These are phyloP conservation scores for Nesidiocoris tenuis DNA, from an alignment of 2,888 invertebrate genomes.

Conservation along the genomic window DNA sequence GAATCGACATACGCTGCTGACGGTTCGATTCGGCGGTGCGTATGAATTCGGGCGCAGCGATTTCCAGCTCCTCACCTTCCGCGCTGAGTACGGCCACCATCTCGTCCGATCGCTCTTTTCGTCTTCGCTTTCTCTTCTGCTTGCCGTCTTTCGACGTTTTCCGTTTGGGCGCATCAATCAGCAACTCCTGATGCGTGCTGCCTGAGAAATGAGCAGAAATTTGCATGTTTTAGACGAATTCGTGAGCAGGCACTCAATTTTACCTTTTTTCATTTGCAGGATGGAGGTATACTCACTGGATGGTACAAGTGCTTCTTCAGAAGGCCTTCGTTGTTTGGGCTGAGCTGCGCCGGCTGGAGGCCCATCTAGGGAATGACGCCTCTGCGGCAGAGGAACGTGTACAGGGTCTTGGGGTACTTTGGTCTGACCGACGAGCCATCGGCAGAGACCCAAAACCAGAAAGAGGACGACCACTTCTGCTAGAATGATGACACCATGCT, in stretches of 20 bases:
- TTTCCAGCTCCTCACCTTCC: constrained; percentile 18
- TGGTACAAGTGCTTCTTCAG: constrained; percentile 59
- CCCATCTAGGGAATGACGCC: constrained; percentile 58
- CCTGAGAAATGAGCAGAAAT: no score
- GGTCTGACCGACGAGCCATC: constrained; percentile 52
- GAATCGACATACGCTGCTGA: constrained; percentile 46
- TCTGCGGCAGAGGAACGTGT: constrained; percentile 47
- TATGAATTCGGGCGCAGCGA: constrained; percentile 35
- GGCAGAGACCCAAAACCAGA: constrained; percentile 57
- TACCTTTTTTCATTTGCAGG: no score
- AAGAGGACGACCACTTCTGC: constrained; percentile 53
- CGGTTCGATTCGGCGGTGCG: constrained; percentile 45
- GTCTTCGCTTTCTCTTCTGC: constrained; percentile 59
- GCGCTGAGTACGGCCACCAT: constrained; percentile 28
- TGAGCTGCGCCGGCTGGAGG: constrained; percentile 57
- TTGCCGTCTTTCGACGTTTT: constrained; percentile 53
- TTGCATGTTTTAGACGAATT: no score
- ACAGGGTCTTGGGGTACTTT: constrained; percentile 44
- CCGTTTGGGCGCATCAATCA: constrained; percentile 59
- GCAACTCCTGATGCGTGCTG: constrained; percentile 60
- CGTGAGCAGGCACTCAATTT: no score
- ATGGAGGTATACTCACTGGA: constrained; percentile 45
- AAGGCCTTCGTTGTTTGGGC: constrained; percentile 66
- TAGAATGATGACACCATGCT: constrained; percentile 53
- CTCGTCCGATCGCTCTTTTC: constrained; percentile 56